Conservation (phyloP, 2,113 vertebrate genomes). For the Larimichthys polyactis region DNA sequence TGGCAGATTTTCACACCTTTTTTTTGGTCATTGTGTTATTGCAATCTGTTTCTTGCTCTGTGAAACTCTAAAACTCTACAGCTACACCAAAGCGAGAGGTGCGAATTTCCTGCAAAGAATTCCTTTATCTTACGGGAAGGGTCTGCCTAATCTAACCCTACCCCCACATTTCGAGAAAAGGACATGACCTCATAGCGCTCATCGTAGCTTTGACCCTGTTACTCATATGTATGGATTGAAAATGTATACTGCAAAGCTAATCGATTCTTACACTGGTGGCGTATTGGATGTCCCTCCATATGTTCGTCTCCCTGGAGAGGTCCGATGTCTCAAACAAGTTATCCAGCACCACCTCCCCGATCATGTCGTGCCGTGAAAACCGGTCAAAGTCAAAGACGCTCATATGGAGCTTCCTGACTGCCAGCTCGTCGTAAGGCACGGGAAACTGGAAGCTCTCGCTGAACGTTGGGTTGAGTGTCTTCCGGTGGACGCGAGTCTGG, state of each 20-base stretch:
- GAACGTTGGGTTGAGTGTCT: constrained; percentile 97
- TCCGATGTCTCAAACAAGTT: constrained; percentile 96
- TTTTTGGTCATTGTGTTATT: too few species aligned
- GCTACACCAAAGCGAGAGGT: too few species aligned
- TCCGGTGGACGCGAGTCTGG: constrained; percentile 98
- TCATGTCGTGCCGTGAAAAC: constrained; percentile 98
- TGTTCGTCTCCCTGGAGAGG: constrained; percentile 93
- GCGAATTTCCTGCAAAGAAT: too few species aligned
- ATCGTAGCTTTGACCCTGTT: not conserved
- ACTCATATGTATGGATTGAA: not conserved
- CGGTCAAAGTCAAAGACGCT: constrained; percentile 98
- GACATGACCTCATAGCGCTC: not conserved
- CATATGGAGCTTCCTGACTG: constrained; percentile 94
- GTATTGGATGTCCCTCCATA: constrained; percentile 96
- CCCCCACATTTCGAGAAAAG: not conserved
- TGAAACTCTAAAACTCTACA: too few species aligned
- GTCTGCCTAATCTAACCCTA: not conserved
- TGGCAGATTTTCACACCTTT: too few species aligned
- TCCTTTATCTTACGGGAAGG: too few species aligned
- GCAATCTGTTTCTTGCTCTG: too few species aligned
- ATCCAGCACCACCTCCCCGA: constrained; percentile 97
- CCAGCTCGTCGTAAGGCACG: constrained; percentile 93
- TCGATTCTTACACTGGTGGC: constrained; percentile 79
- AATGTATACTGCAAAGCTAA: not conserved
- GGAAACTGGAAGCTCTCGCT: constrained; percentile 96